Percentiles rank a stretch among this genome's conserved stretches.
Conservation (phyloP, 92 coral and sea anemone species). For the Virgularia gustaviana region DNA sequence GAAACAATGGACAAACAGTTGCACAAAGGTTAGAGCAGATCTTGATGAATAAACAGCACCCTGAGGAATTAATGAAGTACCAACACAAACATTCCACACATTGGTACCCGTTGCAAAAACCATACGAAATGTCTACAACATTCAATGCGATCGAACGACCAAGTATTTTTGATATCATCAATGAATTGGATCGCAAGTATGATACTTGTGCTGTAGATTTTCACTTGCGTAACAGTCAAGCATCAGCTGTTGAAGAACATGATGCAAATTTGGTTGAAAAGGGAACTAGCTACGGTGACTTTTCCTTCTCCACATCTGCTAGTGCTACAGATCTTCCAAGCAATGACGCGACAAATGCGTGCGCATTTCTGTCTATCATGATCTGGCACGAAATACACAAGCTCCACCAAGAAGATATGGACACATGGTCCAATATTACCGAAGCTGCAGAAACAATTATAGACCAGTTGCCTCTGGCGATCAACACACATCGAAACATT, state of each 20-base stretch:
- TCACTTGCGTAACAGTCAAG: background rate
- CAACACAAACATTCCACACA: conserved; percentile 30
- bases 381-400: conserved; percentile 1
- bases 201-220: background rate
- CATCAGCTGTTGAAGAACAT: conserved; percentile 3
- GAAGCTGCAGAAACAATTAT: background rate
- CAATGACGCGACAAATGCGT: conserved; percentile 20
- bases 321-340: no score
- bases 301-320: background rate
- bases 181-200: background rate
- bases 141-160: conserved; percentile 16
- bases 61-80: conserved; percentile 13
- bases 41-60: background rate
- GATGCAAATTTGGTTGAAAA: background rate
- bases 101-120: conserved; percentile 4
- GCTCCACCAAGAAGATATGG: background rate
- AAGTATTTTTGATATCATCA: background rate
- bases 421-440: background rate
- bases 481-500: conserved; percentile 36
- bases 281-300: background rate
- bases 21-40: background rate
- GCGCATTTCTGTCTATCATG: background rate
- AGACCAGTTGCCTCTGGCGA: conserved; percentile 23
- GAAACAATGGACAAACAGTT: background rate
- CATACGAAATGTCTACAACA: conserved; percentile 2